Evolutionary conservation across 2,113 vertebrate species (phyloP).

Genomic region (Embiotoca jacksoni): DNA sequence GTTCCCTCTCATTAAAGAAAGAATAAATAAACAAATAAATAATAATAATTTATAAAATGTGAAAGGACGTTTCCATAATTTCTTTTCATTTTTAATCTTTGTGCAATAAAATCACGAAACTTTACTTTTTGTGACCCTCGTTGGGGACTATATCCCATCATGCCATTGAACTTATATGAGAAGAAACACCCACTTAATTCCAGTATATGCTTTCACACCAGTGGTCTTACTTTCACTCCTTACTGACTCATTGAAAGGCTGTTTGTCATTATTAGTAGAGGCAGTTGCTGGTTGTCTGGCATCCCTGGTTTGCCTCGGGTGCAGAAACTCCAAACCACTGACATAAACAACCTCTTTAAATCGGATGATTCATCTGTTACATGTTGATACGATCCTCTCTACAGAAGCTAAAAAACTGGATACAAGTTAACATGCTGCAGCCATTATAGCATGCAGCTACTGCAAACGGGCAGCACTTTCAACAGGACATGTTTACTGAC

Average conservation of each 20-base stretch:
- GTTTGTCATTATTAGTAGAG: slow-evolving; percentile 75
- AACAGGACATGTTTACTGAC: slow-evolving; percentile 33
- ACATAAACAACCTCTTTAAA: slow-evolving; percentile 76
- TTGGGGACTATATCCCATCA: not conserved
- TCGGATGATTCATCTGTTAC: slow-evolving; percentile 76
- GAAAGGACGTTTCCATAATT: no score
- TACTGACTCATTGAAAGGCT: slow-evolving; percentile 64
- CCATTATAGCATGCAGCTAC: slow-evolving; percentile 40
- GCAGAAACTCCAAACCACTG: slow-evolving; percentile 78
- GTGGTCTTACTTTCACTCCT: slow-evolving; percentile 62
- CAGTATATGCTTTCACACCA: slow-evolving; percentile 38
- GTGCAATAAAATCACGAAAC: slow-evolving; percentile 5
- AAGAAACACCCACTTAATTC: not conserved
- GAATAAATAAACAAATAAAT: no score
- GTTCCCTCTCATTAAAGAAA: no score
- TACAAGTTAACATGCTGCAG: slow-evolving; percentile 40
- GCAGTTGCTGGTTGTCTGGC: slow-evolving; percentile 72
- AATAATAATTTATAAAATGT: no score
- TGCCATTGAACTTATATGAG: not conserved
- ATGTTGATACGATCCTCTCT: slow-evolving; percentile 58
- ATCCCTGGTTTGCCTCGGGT: slow-evolving; percentile 77
- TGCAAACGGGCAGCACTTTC: slow-evolving; percentile 7
- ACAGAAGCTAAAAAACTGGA: slow-evolving; percentile 63
- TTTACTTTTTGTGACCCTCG: not conserved
- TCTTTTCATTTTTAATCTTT: not conserved